Base-by-base conservation (phyloP, 2,113 vertebrate genomes). In the Trochalopteron elliotii region DNA sequence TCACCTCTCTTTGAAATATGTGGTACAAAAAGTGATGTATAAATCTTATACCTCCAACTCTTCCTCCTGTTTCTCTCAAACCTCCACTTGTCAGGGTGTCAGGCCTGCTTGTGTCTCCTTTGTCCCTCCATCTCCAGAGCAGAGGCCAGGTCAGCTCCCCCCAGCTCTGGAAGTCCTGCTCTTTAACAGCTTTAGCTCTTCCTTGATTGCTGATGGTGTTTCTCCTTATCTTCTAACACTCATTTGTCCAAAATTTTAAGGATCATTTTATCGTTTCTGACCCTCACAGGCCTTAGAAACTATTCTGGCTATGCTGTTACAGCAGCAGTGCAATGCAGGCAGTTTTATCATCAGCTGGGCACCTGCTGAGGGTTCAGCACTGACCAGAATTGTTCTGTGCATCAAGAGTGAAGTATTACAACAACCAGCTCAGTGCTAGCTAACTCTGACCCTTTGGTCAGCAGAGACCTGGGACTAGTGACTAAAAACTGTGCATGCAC, bases 1-100 rank as follows among this genome's bases (percentile, higher is more conserved):
- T 20, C 10, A 25, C 5, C 8, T 84, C 37, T 71, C 39, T 50
- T 40, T 4, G 2, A 50, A 87, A 82, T 6, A 15, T 4, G 2
- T 47, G 33, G 13, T 60, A 72, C 23, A 39, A 16, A 56, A 59
- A 92, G 16, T 37, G 18, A 33, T 15, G 4, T 15, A 16, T 44
- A 44, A 39, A 59, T 10, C 21, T 83, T 91, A 42, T 11, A 45
- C 7, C 12, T 74, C 45, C 9, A 56, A 3, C 7, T 77, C 24
- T 59, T 88, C 22, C 20, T 74, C 16, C 31, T 60, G 6, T 59
- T 76, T 35, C 5, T 69, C 35, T 30, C 4, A 3, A 88, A 63
- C 4, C 2, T 83, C 10, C 42, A 28, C 7, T 5, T 5, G 0
- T 50, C 47, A 59, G 19, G 7, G 7, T 3, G 1, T 35, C 16